Evolutionary conservation across 2,113 vertebrate genomes (phyloP).

Genomic region (Pitta sordida): DNA sequence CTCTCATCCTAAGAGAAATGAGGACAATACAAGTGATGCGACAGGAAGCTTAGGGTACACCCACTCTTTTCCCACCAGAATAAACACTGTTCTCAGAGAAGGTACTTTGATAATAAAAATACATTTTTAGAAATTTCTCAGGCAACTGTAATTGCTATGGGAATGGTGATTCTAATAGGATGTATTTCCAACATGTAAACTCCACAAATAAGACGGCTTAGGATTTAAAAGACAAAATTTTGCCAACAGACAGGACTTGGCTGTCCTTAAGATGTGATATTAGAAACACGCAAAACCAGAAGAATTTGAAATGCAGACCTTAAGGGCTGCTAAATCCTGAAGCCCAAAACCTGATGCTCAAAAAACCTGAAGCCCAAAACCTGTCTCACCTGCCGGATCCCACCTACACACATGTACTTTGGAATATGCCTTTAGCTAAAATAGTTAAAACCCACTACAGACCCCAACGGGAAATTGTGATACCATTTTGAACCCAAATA

Average conservation of each 20-base stretch:
- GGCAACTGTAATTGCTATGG: background rate
- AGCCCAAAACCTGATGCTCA: background rate
- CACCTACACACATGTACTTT: background rate
- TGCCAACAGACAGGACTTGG: background rate
- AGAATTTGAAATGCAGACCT: background rate
- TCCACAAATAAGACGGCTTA: background rate
- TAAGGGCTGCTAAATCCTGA: background rate
- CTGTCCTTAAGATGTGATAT: background rate
- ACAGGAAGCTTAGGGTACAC: conserved; percentile 37
- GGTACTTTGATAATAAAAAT: conserved; percentile 4
- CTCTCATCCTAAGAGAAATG: conserved; percentile 10
- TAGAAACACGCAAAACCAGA: background rate
- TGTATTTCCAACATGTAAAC: background rate
- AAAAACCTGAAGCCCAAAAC: background rate
- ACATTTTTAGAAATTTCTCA: conserved; percentile 13
- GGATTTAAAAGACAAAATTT: background rate
- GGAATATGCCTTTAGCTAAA: background rate
- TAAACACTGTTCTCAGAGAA: conserved; percentile 37
- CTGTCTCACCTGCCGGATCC: background rate
- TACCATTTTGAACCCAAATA: background rate
- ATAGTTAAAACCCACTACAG: background rate
- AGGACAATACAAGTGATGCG: background rate
- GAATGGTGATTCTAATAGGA: background rate
- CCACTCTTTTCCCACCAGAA: conserved; percentile 46
- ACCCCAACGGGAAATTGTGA: background rate